phyloP scores from a whole-genome alignment of 2,113 vertebrate species.

The Caracal caracal region DNA sequence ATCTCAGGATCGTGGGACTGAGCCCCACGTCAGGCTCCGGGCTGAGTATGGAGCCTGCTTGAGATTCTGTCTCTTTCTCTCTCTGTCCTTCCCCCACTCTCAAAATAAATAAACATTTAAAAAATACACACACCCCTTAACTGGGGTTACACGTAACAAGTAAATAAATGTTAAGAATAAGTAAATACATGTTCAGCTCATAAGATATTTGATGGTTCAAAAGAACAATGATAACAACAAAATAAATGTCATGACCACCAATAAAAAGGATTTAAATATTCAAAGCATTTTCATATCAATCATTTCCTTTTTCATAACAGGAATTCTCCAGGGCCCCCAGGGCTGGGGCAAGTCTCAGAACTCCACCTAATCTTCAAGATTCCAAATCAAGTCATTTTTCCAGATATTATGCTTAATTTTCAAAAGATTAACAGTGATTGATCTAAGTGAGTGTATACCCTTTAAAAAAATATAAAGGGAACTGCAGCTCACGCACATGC shows the following conservation, averaged over 20 bases:
- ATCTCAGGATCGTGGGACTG: too few species aligned
- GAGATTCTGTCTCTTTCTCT: too few species aligned
- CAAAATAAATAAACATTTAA: too few species aligned
- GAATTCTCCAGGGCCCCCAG: background rate
- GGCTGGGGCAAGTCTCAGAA: background rate
- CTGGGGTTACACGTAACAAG: background rate
- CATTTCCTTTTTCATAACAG: background rate
- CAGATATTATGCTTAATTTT: constrained; percentile 33
- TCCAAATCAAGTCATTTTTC: background rate
- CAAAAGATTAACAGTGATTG: constrained; percentile 43
- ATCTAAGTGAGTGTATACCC: background rate
- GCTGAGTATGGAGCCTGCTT: too few species aligned
- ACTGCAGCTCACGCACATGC: background rate
- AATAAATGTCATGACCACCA: background rate
- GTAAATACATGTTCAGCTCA: background rate
- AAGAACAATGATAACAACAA: constrained; percentile 5
- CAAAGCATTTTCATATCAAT: constrained; percentile 35
- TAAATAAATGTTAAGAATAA: background rate
- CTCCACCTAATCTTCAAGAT: background rate
- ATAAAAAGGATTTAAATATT: constrained; percentile 30
- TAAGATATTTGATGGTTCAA: constrained; percentile 4
- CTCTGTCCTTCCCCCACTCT: too few species aligned
- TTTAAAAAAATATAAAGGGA: background rate
- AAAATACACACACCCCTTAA: background rate
- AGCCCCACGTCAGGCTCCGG: too few species aligned